phyloP scores from a whole-genome alignment of 2,797 vertebrate species.

The Dryobates pubescens region DNA sequence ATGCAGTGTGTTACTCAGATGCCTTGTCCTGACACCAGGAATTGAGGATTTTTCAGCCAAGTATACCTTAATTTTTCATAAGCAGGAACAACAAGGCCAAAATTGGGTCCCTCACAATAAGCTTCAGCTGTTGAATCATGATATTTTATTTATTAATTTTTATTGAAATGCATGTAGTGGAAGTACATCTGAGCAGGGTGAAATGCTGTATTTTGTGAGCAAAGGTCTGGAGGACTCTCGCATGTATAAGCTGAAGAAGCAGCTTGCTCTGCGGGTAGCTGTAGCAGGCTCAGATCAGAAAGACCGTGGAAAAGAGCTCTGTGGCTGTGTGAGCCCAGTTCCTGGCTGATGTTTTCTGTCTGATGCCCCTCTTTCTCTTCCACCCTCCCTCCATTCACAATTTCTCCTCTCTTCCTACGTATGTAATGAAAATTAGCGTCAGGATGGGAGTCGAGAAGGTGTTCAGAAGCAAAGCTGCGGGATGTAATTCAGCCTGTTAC shows the following conservation, averaged over 20 bases:
- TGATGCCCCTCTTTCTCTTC: not conserved
- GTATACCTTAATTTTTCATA: not conserved
- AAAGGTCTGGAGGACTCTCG: not conserved
- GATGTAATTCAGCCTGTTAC: rapidly evolving
- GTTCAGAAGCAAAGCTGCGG: not conserved
- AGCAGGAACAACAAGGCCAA: not conserved
- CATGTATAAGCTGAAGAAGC: rapidly evolving
- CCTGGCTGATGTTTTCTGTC: not conserved
- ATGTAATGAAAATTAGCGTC: not conserved
- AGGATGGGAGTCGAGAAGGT: not conserved
- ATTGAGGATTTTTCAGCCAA: not conserved
- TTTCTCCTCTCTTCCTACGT: not conserved
- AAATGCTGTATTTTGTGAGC: not conserved
- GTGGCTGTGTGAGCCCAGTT: not conserved
- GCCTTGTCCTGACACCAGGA: not conserved
- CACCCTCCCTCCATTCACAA: not conserved
- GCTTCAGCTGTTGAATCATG: not conserved
- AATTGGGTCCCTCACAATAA: not conserved
- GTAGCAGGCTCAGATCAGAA: not conserved
- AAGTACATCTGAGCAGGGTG: not conserved
- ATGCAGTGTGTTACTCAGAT: not conserved
- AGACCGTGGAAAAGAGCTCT: not conserved
- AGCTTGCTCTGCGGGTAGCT: not conserved
- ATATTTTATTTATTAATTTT: not conserved
- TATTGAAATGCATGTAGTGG: not conserved